phyloP scores from a whole-genome alignment of 2,113 vertebrate species.

The Prinia subflava region DNA sequence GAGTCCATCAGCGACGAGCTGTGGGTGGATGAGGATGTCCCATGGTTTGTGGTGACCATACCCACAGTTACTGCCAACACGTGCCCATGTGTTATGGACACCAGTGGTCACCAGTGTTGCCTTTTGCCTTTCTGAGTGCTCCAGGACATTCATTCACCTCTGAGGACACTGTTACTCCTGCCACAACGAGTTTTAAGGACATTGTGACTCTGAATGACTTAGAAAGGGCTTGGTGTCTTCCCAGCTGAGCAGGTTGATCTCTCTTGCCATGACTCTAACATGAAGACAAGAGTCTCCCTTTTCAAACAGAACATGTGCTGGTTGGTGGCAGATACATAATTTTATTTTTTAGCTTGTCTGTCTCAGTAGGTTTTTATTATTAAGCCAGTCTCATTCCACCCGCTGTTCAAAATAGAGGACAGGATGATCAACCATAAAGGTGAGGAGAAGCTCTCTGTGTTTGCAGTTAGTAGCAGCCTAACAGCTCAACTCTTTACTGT shows the following conservation, averaged over 20 bases:
- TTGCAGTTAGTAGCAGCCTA: background rate
- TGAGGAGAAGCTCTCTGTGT: background rate
- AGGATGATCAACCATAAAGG: background rate
- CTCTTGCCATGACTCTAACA: background rate
- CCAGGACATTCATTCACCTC: background rate
- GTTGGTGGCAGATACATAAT: background rate
- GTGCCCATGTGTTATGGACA: background rate
- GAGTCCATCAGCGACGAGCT: background rate
- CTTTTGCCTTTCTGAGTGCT: background rate
- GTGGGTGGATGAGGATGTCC: background rate
- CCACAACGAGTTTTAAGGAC: background rate
- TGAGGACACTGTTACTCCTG: background rate
- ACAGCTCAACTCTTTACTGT: background rate
- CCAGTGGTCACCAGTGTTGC: background rate
- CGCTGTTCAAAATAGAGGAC: background rate
- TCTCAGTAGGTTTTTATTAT: background rate
- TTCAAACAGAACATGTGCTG: background rate
- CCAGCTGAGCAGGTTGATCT: background rate
- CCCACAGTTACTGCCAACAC: background rate
- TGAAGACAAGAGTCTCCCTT: background rate
- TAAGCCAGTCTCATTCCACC: background rate
- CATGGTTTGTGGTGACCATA: background rate
- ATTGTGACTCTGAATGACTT: background rate
- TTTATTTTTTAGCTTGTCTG: background rate
- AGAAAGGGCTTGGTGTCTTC: background rate